These are phyloP conservation scores for Sitta europaea DNA, from an alignment of 2,113 vertebrate species.

Conservation along the genomic window DNA sequence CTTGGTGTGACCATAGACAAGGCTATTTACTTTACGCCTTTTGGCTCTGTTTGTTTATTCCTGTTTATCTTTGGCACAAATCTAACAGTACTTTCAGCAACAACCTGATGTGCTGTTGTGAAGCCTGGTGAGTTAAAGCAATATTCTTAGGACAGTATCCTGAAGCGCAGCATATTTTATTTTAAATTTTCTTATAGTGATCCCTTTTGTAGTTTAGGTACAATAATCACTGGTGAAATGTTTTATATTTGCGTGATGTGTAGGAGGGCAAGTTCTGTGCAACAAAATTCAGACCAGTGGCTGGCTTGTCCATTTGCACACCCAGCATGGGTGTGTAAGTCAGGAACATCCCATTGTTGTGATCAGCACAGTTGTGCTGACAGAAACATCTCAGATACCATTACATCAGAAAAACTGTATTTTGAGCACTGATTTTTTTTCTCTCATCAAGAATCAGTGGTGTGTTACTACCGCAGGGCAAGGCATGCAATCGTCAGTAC, in stretches of 20 bases:
- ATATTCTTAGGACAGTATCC: neutral
- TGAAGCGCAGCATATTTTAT: neutral
- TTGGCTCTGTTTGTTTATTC: neutral
- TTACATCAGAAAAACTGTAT: neutral
- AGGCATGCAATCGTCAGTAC: neutral
- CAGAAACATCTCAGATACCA: neutral
- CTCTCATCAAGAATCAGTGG: neutral
- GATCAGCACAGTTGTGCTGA: neutral
- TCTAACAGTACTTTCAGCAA: neutral
- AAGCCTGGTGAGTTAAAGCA: neutral
- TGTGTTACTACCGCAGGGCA: neutral
- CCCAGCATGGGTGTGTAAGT: neutral
- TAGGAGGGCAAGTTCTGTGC: neutral
- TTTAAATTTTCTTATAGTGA: neutral
- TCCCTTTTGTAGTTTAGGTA: neutral
- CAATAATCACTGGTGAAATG: neutral
- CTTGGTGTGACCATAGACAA: neutral
- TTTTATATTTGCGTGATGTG: neutral
- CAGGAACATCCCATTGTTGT: neutral
- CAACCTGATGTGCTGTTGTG: neutral
- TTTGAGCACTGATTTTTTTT: neutral
- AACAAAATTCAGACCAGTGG: neutral
- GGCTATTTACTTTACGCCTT: neutral
- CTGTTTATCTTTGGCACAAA: neutral
- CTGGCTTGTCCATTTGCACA: neutral